Evolutionary conservation across 2,113 vertebrate genomes (phyloP).

Genomic region (Psophia crepitans): DNA sequence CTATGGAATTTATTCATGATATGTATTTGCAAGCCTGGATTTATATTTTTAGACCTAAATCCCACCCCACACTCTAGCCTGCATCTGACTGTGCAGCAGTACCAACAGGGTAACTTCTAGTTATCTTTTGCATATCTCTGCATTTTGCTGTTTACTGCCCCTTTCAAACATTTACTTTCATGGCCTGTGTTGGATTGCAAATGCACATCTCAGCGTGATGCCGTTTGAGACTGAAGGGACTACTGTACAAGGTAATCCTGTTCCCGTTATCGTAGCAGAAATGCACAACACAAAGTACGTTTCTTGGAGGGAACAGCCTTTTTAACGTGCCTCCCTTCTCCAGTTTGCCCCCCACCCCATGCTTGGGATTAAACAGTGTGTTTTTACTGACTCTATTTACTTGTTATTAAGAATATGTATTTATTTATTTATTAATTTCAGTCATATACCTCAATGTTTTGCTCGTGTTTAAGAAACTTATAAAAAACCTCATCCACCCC

Average conservation of each 20-base stretch:
- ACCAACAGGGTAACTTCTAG: neutral
- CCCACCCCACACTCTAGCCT: neutral
- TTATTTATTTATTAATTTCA: neutral
- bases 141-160: neutral
- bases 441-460: neutral
- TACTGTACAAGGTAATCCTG: neutral
- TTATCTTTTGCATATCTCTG: neutral
- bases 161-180: neutral
- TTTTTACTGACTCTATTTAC: neutral
- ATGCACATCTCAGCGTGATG: neutral
- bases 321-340: neutral
- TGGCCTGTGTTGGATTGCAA: neutral
- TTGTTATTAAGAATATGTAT: neutral
- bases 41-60: neutral
- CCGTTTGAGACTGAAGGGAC: neutral
- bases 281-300: neutral
- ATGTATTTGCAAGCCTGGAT: neutral
- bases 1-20: slow-evolving; percentile 5
- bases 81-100: neutral
- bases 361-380: neutral
- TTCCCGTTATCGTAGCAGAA: neutral
- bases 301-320: neutral
- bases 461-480: neutral
- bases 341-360: neutral
- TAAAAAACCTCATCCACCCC: neutral